Evolutionary conservation across 2,113 vertebrate genomes (phyloP), one percentile per base, ranked within the genome.

Genomic region (Lanius collurio): DNA sequence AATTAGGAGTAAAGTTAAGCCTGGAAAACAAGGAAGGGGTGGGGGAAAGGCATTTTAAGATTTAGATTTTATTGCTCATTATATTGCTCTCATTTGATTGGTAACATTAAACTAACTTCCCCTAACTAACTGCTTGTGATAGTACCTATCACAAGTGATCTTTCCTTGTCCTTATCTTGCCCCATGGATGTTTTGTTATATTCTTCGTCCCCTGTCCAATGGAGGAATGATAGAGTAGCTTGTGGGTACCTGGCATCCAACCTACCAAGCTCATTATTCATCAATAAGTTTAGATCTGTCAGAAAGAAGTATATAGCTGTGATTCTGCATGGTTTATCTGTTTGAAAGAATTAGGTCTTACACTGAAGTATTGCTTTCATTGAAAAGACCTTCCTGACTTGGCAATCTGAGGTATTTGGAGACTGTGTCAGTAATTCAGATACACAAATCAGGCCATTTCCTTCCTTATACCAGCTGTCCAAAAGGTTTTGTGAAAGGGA

Each of bases 331-430:
- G 16, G 60, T 67, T 77, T 92, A 59, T 60, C 83, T 75, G 11
- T 56, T 11, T 78, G 69, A 82, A 93, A 82, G 74, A 84, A 90
- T 47, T 49, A 56, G 17, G 49, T 68, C 77, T 49, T 24, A 49
- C 47, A 83, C 56, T 71, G 69, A 91, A 84, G n/a, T 71, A 68
- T 64, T 89, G 71, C 53, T 83, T 89, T 83, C 69, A 77, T 31
- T 81, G 59, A 88, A 92, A 95, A 92, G 91, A 77, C 27, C 83
- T 90, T 80, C 46, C 35, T 88, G 62, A 83, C 69, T 74, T 89
- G 83, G 44, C 64, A 78, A 70, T 70, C 76, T 9, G 12, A 92
- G 19, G 21, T 62, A 92, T 86, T 77, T 65, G 80, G 59, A 90
- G 68, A 64, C 62, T 22, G 8, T 53, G 44, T 88, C 64, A 94